Conservation (phyloP, 2,797 vertebrate species). For the Harpagifer antarcticus region DNA sequence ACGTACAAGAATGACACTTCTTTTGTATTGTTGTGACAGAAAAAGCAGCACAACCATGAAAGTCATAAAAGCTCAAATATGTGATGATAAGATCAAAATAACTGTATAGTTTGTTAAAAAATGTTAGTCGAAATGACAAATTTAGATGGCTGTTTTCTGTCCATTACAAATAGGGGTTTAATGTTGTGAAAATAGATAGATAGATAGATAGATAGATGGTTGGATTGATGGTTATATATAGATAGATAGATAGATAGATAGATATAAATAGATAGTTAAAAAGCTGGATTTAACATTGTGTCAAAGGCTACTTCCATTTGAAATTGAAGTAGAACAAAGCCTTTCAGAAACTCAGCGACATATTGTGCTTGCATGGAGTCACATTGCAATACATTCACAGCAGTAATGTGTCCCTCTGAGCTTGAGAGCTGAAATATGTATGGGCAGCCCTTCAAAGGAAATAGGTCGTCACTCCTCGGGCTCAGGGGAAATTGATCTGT, state of each 20-base stretch:
- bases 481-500: constrained; percentile 65
- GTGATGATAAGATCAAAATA: background rate
- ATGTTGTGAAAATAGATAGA: background rate
- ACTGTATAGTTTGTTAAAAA: too few species aligned
- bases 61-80: too few species aligned
- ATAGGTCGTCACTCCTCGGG: constrained; percentile 54
- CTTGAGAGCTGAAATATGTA: constrained; percentile 63
- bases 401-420: constrained; percentile 40
- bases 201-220: constrained; percentile 9
- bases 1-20: too few species aligned
- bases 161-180: too few species aligned
- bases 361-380: constrained; percentile 35
- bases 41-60: too few species aligned
- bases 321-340: constrained; percentile 32
- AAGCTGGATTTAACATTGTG: background rate
- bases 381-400: constrained; percentile 37
- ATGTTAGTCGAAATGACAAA: background rate
- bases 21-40: too few species aligned
- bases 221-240: constrained; percentile 1
- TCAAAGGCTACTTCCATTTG: background rate
- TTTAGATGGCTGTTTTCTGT: background rate
- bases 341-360: constrained; percentile 33
- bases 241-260: background rate
- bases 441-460: constrained; percentile 60
- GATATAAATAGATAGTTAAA: background rate